Evolutionary conservation across 2,797 vertebrate species (phyloP).

Genomic region (Ceyx erithaca): DNA sequence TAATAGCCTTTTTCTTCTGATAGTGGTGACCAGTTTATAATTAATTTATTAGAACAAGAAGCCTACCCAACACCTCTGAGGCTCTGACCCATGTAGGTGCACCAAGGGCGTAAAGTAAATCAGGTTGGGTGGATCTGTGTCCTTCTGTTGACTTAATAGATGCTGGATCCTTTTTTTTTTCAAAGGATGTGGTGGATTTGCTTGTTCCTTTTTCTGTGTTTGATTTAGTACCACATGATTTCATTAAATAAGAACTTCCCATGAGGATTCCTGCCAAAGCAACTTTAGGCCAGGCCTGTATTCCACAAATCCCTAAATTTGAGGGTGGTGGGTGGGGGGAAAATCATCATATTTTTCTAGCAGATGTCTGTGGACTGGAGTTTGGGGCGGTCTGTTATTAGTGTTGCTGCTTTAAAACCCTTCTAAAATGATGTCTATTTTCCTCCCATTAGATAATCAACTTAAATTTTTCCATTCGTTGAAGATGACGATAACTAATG

Average conservation of each 20-base stretch:
- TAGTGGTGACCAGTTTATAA: background rate
- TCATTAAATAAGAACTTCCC: constrained; percentile 71
- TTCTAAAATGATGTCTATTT: constrained; percentile 52
- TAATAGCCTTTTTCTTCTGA: background rate
- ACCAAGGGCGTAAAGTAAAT: background rate
- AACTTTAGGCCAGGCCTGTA: constrained; percentile 66
- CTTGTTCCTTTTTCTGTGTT: constrained; percentile 72
- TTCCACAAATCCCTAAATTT: constrained; percentile 71
- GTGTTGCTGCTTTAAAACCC: background rate
- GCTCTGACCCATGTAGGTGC: background rate
- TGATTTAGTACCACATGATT: constrained; percentile 79
- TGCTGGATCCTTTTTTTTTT: background rate
- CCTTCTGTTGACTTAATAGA: background rate
- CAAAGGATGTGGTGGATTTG: constrained; percentile 74
- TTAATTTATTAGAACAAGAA: background rate
- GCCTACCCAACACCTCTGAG: background rate
- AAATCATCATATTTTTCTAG: constrained; percentile 66
- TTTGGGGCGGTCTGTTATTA: background rate
- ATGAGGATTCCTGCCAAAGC: constrained; percentile 63
- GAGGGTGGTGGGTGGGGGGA: constrained; percentile 32
- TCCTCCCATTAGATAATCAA: constrained; percentile 50
- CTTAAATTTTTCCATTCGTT: constrained; percentile 29
- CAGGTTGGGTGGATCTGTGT: rapidly evolving
- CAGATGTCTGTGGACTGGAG: constrained; percentile 48
- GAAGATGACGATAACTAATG: constrained; percentile 14